Base-by-base conservation (phyloP, 1,140 invertebrate species). In the Harpegnathos saltator region DNA sequence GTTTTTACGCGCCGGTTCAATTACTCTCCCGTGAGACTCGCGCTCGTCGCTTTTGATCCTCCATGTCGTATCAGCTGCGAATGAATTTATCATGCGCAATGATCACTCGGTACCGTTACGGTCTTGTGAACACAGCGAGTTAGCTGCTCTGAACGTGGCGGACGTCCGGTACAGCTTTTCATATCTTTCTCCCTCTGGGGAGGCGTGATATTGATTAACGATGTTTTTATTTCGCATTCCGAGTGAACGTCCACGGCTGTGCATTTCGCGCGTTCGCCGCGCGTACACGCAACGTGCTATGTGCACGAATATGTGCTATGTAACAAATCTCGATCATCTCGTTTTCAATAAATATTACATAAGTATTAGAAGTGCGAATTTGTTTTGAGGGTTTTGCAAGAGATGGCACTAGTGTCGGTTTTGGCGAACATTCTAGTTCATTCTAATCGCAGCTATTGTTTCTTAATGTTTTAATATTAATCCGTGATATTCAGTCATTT, bases 91-190 rank as follows among this genome's bases (percentile, higher is more conserved):
- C 11, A 44, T 24, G 15, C 19, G 54, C 69, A 82, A 74, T 73
- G 62, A 58, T 74, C 61, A 33, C 17, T 14, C 56, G 22, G 15
- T n/a, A 58, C 19, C 19, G 86, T 89, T 84, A 89, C 84, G 81
- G 69, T 78, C 50, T 85, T 77, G 61, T 73, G 80, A 81, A 24
- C 71, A 58, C 84, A 88, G 52, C 29, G 58, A 63, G 69, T 61
- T 68, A 38, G 73, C n/a, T 22, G 62, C 29, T 84, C 38, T 91
- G 75, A 87, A 85, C 89, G 72, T 59, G 66, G 63, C 89, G 89
- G 90, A 91, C 69, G 78, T 90, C 90, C 89, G 85, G 81, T 33
- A 48, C n/a, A 48, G 58, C 84, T 88, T 89, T 85, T 62, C 72
- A 61, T 66, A 59, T 69, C 33, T 82, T 72, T 82, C 85, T 83